Base-by-base conservation (phyloP, 2,113 vertebrate genomes). In the Symphodus melops region DNA sequence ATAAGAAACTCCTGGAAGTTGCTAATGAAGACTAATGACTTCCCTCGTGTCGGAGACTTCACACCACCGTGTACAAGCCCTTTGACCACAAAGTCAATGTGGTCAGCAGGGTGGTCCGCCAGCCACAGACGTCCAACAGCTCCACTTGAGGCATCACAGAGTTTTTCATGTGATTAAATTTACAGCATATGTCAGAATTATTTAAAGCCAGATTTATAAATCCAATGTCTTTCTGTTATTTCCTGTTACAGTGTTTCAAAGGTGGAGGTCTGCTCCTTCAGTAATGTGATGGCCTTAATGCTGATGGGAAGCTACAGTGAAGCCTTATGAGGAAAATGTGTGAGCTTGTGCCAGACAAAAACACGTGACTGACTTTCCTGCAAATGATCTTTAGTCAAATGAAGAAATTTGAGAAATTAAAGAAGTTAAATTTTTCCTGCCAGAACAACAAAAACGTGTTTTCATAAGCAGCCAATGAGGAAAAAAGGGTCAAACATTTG, bases 1-100 rank as follows among this genome's bases (percentile, higher is more conserved):
- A 92, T 94, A 93, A 95, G 90, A 91, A 91, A 90, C 93, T 92
- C 86, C 91, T 94, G 90, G 91, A 92, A 94, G 88, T 90, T 93
- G 92, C 93, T 94, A 95, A 95, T 94, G 93, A 94, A 93, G 88
- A 90, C 90, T 94, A 94, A 94, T 92, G 91, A 92, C 90, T 92
- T 90, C 88, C 91, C 85, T 89, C 77, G 68, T 74, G 91, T 90
- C 78, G 59, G 80, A 87, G 84, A 90, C 87, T 91, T 92, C 92
- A 92, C 90, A 92, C 91, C 73, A n/a, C 44, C 9, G 77, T 83
- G 88, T 59, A 90, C 82, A 21, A 88, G 86, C 76, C 85, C 89
- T 91, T 91, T 90, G 88, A 89, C 85, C 76, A 53, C 68, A 49
- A 61, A 78, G 68, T 25, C 79, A 75, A 51, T 72, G 80, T 69